phyloP scores from a whole-genome alignment of 2,113 vertebrate genomes.

The Pseudois nayaur region DNA sequence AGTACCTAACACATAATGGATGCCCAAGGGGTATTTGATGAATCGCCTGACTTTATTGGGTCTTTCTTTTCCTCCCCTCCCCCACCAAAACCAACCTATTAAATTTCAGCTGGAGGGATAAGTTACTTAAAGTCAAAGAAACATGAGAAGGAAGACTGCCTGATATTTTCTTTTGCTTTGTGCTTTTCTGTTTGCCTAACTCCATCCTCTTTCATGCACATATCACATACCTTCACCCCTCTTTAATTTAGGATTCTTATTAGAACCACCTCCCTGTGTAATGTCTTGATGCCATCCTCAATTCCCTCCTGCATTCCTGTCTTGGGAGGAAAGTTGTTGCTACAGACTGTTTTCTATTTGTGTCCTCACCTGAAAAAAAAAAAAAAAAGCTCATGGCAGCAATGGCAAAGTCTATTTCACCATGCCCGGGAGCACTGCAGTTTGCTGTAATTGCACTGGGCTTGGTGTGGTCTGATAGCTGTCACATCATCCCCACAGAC shows the following conservation, averaged over 20 bases:
- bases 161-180: neutral
- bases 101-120: neutral
- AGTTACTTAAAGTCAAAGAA: neutral
- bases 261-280: neutral
- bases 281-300: neutral
- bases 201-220: neutral
- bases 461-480: neutral
- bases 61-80: neutral
- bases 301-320: neutral
- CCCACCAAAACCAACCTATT: neutral
- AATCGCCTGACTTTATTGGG: neutral
- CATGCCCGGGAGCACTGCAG: neutral
- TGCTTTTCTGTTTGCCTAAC: neutral
- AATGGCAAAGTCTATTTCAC: neutral
- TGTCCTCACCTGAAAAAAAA: neutral
- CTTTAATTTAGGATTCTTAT: neutral
- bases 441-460: neutral
- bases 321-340: neutral
- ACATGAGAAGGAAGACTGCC: neutral
- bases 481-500: neutral
- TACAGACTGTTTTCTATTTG: neutral
- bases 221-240: neutral
- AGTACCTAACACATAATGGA: neutral
- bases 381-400: neutral
- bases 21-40: neutral